Conservation (phyloP, 2,113 vertebrate genomes). For the Paramisgurnus dabryanus region DNA sequence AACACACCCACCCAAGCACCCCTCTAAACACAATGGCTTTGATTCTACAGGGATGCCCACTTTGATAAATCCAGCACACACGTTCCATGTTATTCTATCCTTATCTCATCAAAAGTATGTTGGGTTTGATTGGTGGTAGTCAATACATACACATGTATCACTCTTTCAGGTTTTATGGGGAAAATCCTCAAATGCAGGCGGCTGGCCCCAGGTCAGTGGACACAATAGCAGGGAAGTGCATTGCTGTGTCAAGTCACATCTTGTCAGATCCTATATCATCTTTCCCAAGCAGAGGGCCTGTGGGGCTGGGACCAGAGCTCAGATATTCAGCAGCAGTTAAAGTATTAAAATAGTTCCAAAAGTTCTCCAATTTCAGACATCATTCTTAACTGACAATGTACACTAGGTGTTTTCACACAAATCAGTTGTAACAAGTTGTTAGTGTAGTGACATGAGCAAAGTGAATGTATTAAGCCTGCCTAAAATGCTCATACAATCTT, state of each 20-base stretch:
- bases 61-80: constrained; percentile 19
- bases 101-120: not conserved
- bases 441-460: no score
- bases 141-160: constrained; percentile 1
- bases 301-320: constrained; percentile 58
- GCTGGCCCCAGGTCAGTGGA: constrained; percentile 57
- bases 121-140: constrained; percentile 12
- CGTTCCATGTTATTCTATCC: constrained; percentile 3
- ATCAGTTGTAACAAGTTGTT: no score
- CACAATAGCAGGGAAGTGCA: constrained; percentile 61
- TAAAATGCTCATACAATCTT: no score
- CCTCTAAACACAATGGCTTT: constrained; percentile 52
- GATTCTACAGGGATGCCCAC: constrained; percentile 37
- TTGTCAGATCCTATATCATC: constrained; percentile 69
- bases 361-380: constrained; percentile 27
- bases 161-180: constrained; percentile 1
- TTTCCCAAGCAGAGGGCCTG: constrained; percentile 59
- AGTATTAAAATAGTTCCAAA: constrained; percentile 41
- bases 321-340: constrained; percentile 64
- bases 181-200: constrained; percentile 50
- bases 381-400: not conserved
- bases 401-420: no score
- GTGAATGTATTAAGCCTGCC: not conserved
- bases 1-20: constrained; percentile 49
- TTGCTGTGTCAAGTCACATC: constrained; percentile 66